Percentiles rank a stretch among this genome's conserved stretches.
These are phyloP conservation scores for Platyscapa corneri DNA, from an alignment of 1,140 invertebrate genomes.

Conservation along the genomic window DNA sequence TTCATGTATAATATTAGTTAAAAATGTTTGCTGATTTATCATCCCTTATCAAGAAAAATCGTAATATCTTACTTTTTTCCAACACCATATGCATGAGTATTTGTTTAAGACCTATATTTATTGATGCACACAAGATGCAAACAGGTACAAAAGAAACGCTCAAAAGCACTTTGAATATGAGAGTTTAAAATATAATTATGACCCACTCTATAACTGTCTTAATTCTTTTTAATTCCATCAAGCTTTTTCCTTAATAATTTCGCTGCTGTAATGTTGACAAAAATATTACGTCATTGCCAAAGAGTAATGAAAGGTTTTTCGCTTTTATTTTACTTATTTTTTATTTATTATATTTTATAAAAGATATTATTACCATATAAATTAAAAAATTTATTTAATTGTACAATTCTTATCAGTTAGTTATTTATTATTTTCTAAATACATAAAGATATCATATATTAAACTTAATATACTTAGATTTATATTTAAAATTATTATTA, in stretches of 20 bases:
- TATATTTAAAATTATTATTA: too few species aligned
- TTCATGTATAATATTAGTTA: neutral
- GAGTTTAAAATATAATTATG: neutral
- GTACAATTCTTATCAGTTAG: too few species aligned
- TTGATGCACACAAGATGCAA: neutral
- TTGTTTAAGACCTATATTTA: neutral
- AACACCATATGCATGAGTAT: neutral
- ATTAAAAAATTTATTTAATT: too few species aligned
- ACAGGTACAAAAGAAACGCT: neutral
- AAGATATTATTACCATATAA: too few species aligned
- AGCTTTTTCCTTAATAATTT: neutral
- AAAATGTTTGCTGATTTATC: neutral
- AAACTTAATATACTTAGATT: too few species aligned
- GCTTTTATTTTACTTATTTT: too few species aligned
- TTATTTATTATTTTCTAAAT: too few species aligned
- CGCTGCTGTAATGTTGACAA: neutral
- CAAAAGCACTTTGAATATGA: neutral
- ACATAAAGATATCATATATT: too few species aligned
- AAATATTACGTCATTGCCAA: neutral
- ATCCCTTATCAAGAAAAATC: constrained; percentile 19
- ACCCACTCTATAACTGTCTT: neutral
- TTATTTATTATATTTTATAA: too few species aligned
- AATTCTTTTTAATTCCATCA: neutral
- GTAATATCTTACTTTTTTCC: neutral
- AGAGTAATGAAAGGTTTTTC: too few species aligned